Conservation (phyloP, 2,797 vertebrate species). For the Myotis planiceps region DNA sequence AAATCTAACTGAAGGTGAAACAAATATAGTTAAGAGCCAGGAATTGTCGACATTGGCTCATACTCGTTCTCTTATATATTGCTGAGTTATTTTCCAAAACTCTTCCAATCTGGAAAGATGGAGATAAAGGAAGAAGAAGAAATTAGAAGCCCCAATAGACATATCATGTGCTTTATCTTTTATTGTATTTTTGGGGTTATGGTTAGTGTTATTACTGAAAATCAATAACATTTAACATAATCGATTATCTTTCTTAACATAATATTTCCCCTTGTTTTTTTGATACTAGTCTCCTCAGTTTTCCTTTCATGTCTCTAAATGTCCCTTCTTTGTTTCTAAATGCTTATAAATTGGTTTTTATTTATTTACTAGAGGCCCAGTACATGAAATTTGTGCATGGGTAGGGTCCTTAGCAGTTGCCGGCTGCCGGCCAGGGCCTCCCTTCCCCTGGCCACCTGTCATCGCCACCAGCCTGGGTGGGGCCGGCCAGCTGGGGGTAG, state of each 20-base stretch:
- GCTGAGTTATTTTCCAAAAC: neutral
- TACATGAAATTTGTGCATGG: too few species aligned
- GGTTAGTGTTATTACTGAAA: neutral
- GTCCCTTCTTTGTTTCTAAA: neutral
- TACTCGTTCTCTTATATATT: neutral
- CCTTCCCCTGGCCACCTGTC: too few species aligned
- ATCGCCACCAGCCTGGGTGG: too few species aligned
- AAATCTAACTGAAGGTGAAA: neutral
- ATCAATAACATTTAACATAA: neutral
- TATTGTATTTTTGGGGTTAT: neutral
- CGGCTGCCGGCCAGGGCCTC: too few species aligned
- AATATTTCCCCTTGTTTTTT: neutral
- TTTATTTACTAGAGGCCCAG: too few species aligned
- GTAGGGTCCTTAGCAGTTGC: too few species aligned
- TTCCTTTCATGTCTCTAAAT: neutral
- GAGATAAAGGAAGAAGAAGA: neutral
- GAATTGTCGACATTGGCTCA: neutral
- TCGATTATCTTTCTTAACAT: neutral
- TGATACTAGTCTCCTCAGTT: neutral
- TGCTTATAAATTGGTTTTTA: neutral
- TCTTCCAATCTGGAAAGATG: neutral
- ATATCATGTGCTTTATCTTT: neutral
- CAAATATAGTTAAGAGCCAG: neutral
- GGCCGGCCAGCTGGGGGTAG: too few species aligned
- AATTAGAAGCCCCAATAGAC: neutral